Base-by-base conservation (phyloP, 2,888 invertebrate genomes). In the Oscheius onirici region DNA sequence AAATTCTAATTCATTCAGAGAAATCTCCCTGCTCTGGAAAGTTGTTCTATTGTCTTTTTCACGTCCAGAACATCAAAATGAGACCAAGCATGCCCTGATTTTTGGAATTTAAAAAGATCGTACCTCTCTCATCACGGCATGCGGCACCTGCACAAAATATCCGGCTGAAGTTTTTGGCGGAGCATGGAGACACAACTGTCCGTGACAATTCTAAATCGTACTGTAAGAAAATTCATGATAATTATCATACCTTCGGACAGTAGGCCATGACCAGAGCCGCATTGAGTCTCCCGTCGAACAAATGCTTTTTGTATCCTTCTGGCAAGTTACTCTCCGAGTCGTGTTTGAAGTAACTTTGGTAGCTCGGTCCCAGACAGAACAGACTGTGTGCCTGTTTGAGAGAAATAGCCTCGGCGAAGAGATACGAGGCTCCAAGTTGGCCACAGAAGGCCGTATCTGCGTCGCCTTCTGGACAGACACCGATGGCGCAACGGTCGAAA, bases 271-370 rank as follows among this genome's bases (percentile, higher is more conserved):
- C 95, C 88, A 99, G 94, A 81, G 94, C 94, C 86, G 92, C 93
- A 76, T 97, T 95, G 88, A 99, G 91, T 90, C 96, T 96, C 77
- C 97, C 97, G 90, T 99, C 99, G 90, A 99, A 99, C 84, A 99
- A 91, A 80, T 97, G 95, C 95, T 95, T 92, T 92, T 94, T 95
- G 91, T 96, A 95, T 91, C 95, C 95, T 91, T 97, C 97, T 90
- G 95, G 95, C 89, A 97, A 92, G 91, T 94, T 94, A 91, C 95
- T 96, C 92, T 97, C 99, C 91, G 96, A 97, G 92, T 97, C 97
- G 91, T 97, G 97, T 90, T 97, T 93, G 91, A 97, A 99, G 91
- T 97, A 97, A 91, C 96, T 96, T 95, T 97, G 92, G 91, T 99
- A 99, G 85, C 95, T 95, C 78, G 99, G 96, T 75, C 99, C 99